A percentile compares a stretch with the other conserved stretches of the same genome.
Conservation (phyloP, 2,113 vertebrate genomes). For the Sinocyclocheilus grahami region DNA sequence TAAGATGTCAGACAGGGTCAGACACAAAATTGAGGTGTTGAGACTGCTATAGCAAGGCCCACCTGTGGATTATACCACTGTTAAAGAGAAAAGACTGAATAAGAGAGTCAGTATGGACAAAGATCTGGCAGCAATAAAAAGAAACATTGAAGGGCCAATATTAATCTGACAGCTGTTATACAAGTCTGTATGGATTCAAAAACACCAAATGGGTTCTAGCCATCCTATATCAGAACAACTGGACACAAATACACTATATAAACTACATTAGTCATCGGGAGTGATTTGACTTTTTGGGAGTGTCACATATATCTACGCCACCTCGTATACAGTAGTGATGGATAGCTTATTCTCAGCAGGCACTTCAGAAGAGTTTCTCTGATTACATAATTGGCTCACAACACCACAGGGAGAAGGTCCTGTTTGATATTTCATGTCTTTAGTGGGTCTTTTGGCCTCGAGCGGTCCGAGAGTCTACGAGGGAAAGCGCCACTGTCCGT, state of each 20-base stretch:
- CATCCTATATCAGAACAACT: slow-evolving; percentile 12
- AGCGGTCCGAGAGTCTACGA: background rate
- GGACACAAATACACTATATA: background rate
- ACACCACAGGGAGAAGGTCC: slow-evolving; percentile 39
- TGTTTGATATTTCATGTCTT: slow-evolving; percentile 56
- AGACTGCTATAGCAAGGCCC: slow-evolving; percentile 21
- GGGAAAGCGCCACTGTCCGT: slow-evolving; percentile 42
- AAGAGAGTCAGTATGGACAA: background rate
- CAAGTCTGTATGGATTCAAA: background rate
- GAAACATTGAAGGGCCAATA: slow-evolving; percentile 1
- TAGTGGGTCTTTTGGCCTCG: slow-evolving; percentile 40
- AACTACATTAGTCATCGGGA: slow-evolving; percentile 46
- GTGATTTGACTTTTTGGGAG: slow-evolving; percentile 38
- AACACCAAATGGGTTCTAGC: background rate
- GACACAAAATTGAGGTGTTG: slow-evolving; percentile 28
- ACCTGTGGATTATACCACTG: slow-evolving; percentile 16
- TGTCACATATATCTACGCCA: slow-evolving; percentile 12
- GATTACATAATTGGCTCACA: slow-evolving; percentile 57
- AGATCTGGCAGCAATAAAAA: background rate
- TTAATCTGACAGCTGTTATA: slow-evolving; percentile 17
- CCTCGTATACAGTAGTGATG: slow-evolving; percentile 45
- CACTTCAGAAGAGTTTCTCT: slow-evolving; percentile 53
- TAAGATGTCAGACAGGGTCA: slow-evolving; percentile 18
- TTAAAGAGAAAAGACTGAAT: slow-evolving; percentile 11
- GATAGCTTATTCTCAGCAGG: slow-evolving; percentile 50